A percentile compares a stretch with the other conserved stretches of the same genome.
Evolutionary conservation across 2,888 invertebrate genomes (phyloP).

Genomic region (Platypus cylindrus): DNA sequence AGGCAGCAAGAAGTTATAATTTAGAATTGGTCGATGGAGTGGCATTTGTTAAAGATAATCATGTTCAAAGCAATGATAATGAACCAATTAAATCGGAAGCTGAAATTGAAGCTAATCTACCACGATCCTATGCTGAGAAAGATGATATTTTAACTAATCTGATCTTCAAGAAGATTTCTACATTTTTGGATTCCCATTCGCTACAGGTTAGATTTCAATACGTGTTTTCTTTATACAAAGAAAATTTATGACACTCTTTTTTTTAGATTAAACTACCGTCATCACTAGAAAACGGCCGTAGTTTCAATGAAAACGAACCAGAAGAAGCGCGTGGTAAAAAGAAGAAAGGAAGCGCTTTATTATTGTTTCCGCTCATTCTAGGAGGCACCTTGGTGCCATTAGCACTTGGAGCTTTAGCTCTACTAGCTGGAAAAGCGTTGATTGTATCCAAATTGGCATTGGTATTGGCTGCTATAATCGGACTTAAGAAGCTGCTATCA

Average conservation of each 20-base stretch:
- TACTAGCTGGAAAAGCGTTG: conserved; percentile 73
- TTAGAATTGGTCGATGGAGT: conserved; percentile 62
- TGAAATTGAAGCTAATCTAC: conserved; percentile 58
- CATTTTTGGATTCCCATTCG: conserved; percentile 67
- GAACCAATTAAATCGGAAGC: conserved; percentile 39
- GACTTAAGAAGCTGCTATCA: conserved; percentile 68
- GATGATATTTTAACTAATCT: conserved; percentile 60
- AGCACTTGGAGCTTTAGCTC: conserved; percentile 68
- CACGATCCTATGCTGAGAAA: conserved; percentile 58
- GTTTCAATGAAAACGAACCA: conserved; percentile 47
- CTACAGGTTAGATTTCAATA: conserved; percentile 46
- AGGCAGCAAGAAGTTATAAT: conserved; percentile 48
- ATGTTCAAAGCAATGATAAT: conserved; percentile 32
- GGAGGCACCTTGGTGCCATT: conserved; percentile 71
- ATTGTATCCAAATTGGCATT: conserved; percentile 75
- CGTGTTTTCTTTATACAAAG: conserved; percentile 1
- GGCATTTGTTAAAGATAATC: conserved; percentile 54
- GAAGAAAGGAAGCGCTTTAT: conserved; percentile 59
- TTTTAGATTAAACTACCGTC: conserved; percentile 61
- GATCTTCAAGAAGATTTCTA: conserved; percentile 60
- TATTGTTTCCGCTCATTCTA: conserved; percentile 66
- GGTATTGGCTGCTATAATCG: conserved; percentile 72
- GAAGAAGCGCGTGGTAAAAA: conserved; percentile 52
- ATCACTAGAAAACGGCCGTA: conserved; percentile 48
- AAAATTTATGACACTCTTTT: neutral